A percentile compares a stretch with the other conserved stretches of the same genome.
These are phyloP conservation scores for Acipenser oxyrinchus DNA, from an alignment of 2,797 vertebrate genomes.

Conservation along the genomic window DNA sequence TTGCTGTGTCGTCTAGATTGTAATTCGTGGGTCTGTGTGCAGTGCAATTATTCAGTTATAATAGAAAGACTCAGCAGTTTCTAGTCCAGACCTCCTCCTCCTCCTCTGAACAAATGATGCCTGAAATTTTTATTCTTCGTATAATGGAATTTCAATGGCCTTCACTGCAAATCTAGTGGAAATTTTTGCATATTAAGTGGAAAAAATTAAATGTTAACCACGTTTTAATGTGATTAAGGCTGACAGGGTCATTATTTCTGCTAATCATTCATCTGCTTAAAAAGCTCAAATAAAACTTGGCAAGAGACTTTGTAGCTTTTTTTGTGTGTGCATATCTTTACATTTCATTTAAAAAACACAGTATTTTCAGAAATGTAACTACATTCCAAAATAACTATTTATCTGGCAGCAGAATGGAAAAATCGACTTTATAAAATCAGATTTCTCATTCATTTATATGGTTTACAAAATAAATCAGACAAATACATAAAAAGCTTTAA, in stretches of 20 bases:
- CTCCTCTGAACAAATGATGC: slow-evolving; percentile 99
- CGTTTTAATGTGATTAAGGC: slow-evolving; percentile 99
- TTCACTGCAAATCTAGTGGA: slow-evolving; percentile 99
- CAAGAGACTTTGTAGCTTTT: slow-evolving; percentile 62
- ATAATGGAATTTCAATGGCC: slow-evolving; percentile 99
- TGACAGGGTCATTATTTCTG: slow-evolving; percentile 99
- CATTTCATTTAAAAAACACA: too few relatives aligned
- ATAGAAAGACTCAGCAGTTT: slow-evolving; percentile 98
- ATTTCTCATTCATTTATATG: too few relatives aligned
- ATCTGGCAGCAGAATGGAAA: too few relatives aligned
- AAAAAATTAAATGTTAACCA: slow-evolving; percentile 99
- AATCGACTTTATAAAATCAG: too few relatives aligned
- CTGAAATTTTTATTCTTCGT: slow-evolving; percentile 99
- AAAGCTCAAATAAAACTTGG: slow-evolving; percentile 83
- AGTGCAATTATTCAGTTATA: slow-evolving; percentile 83
- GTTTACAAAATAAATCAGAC: too few relatives aligned
- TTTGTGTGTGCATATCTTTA: slow-evolving; percentile 25
- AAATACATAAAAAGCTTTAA: too few relatives aligned
- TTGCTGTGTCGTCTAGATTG: slow-evolving; percentile 1
- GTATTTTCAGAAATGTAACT: too few relatives aligned
- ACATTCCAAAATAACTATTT: too few relatives aligned
- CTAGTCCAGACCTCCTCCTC: slow-evolving; percentile 81
- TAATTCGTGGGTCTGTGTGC: slow-evolving; percentile 38
- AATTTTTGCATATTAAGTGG: slow-evolving; percentile 99
- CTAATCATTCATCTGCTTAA: slow-evolving; percentile 97